A percentile compares a stretch with the other conserved stretches of the same genome.
Evolutionary conservation across 2,113 vertebrate genomes (phyloP).

Genomic region (Triplophysa dalaica): DNA sequence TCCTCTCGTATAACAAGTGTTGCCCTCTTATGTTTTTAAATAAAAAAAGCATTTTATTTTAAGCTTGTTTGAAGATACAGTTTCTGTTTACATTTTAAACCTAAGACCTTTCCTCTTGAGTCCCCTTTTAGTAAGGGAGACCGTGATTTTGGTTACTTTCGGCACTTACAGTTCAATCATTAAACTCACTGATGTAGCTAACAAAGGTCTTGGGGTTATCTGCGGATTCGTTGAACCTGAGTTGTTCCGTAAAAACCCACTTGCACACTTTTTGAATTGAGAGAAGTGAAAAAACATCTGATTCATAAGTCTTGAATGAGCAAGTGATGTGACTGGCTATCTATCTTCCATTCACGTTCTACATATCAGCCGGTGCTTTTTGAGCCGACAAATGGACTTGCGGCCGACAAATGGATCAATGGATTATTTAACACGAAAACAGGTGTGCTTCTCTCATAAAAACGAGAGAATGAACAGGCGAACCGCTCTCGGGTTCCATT

Average conservation of each 20-base stretch:
- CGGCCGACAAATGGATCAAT: constrained; percentile 67
- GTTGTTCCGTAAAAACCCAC: constrained; percentile 38
- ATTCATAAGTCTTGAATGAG: constrained; percentile 15
- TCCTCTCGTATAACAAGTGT: background rate
- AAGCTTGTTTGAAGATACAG: background rate
- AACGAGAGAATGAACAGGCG: constrained; percentile 50
- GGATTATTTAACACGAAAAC: constrained; percentile 74
- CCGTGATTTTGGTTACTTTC: constrained; percentile 12
- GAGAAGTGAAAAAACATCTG: constrained; percentile 47
- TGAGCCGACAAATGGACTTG: constrained; percentile 25
- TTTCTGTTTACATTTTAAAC: constrained; percentile 9
- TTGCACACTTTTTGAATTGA: constrained; percentile 19
- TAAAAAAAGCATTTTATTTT: background rate
- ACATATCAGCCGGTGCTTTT: constrained; percentile 56
- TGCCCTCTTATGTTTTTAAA: background rate
- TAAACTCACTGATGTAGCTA: constrained; percentile 15
- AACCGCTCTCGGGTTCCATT: constrained; percentile 65
- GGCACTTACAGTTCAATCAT: constrained; percentile 23
- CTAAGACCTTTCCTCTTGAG: background rate
- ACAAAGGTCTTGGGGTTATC: constrained; percentile 7
- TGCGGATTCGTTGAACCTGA: constrained; percentile 32
- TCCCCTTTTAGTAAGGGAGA: constrained; percentile 28
- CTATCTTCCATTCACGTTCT: constrained; percentile 67
- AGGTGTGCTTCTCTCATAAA: constrained; percentile 74
- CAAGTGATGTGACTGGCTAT: background rate